Base-by-base conservation (phyloP, 2,888 invertebrate species). In the Lymantria monacha region DNA sequence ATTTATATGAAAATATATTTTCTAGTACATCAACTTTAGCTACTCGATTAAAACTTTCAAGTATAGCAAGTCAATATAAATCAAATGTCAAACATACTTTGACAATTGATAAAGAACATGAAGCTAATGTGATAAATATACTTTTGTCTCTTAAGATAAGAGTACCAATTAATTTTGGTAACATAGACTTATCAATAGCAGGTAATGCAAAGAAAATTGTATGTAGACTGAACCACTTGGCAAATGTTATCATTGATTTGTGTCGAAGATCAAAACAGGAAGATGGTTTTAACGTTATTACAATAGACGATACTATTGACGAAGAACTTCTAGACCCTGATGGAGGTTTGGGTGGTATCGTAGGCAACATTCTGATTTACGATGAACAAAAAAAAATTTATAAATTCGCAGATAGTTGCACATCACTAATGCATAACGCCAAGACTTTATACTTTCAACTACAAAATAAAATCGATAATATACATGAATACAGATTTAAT, bases 351-450 rank as follows among this genome's bases (percentile, higher is more conserved):
- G 63, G 54, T 12, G 51, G 57, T 22, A 43, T 49, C 12, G 42
- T 63, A 0, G 63, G 63, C 0, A 63, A 63, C 9, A 14, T 63
- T 36, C 15, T 63, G 5, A 46, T 49, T n/a, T 14, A 30, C 0
- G 61, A 63, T 48, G 37, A 55, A 30, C n/a, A 10, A 14, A 48
- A 43, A 0, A 60, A 52, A 11, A n/a, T 57, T 3, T 33, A 57
- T 0, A 61, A 57, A 30, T 54, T 62, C n/a, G 51, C 48, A 52
- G 38, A 54, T 14, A 33, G 52, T 40, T 10, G 5, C 12, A 41
- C 41, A 12, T 44, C 40, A 13, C 42, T 63, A 0, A 14, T 31
- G 0, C 33, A 22, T 11, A 42, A 53, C 13, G 51, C 62, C 7
- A 59, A n/a, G 42, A 44, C 7, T 30, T 42, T 49, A 14, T 55